phyloP scores from a whole-genome alignment of 2,797 vertebrate genomes.

The Anomalospiza imberbis region DNA sequence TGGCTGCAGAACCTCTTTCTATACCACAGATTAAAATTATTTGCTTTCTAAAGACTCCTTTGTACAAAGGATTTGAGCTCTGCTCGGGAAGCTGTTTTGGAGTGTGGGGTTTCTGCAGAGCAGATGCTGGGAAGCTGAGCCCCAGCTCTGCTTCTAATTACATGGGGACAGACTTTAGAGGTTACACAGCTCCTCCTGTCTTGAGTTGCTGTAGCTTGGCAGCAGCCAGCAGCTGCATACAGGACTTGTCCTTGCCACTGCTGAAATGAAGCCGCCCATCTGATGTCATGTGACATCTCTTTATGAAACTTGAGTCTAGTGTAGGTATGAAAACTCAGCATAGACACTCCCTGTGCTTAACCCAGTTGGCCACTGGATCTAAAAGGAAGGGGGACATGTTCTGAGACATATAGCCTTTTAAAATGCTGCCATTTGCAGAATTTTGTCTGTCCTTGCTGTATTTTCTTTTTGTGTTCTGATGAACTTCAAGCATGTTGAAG shows the following conservation, averaged over 20 bases:
- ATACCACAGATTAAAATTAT: neutral
- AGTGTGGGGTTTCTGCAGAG: neutral
- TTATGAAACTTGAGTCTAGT: neutral
- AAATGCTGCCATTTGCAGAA: neutral
- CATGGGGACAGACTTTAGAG: neutral
- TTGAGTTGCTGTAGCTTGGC: neutral
- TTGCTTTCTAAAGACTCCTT: neutral
- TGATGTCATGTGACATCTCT: neutral
- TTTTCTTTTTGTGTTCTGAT: neutral
- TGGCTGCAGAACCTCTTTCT: neutral
- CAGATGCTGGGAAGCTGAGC: neutral
- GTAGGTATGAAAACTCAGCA: neutral
- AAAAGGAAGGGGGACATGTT: neutral
- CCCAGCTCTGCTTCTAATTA: neutral
- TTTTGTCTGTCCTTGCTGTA: neutral
- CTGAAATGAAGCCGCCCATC: neutral
- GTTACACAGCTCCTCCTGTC: neutral
- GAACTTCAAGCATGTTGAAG: neutral
- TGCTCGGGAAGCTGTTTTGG: neutral
- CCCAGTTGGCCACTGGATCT: neutral
- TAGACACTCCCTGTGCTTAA: neutral
- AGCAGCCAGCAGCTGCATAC: neutral
- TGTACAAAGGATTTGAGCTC: neutral
- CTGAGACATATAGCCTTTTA: neutral
- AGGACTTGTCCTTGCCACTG: neutral